Evolutionary conservation across 2,113 vertebrate species (phyloP).

Genomic region (Cardinalis cardinalis): DNA sequence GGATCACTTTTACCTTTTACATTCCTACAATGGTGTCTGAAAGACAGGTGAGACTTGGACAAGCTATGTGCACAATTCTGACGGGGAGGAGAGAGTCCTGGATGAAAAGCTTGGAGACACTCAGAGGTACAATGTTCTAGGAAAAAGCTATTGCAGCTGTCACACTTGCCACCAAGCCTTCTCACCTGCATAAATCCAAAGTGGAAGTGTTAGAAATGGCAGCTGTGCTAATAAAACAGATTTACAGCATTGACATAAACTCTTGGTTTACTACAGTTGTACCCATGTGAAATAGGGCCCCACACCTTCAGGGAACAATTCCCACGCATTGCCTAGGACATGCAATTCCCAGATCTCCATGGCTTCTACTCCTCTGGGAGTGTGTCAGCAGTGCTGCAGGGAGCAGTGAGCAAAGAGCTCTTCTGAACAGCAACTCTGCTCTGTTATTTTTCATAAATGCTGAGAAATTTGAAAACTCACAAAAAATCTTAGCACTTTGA

Average conservation of each 20-base stretch:
- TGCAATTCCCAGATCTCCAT: background rate
- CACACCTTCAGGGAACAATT: background rate
- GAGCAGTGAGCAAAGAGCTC: background rate
- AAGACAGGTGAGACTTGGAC: background rate
- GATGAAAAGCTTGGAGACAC: background rate
- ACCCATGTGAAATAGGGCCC: background rate
- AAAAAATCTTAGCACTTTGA: background rate
- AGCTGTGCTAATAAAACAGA: constrained; percentile 8
- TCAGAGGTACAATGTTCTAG: background rate
- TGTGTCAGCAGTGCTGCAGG: background rate
- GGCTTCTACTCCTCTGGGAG: background rate
- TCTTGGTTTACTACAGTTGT: background rate
- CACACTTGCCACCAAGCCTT: background rate
- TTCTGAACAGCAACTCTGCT: background rate
- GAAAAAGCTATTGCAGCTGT: background rate
- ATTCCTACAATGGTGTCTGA: background rate
- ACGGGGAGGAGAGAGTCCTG: background rate
- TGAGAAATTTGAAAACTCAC: background rate
- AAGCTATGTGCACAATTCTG: background rate
- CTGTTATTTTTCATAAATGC: background rate
- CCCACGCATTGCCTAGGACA: background rate
- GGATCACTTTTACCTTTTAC: background rate
- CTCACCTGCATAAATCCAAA: background rate
- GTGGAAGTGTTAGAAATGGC: background rate
- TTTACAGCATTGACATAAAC: background rate